These are phyloP conservation scores for Myocastor coypus DNA, from an alignment of 2,113 vertebrate genomes.

Conservation along the genomic window DNA sequence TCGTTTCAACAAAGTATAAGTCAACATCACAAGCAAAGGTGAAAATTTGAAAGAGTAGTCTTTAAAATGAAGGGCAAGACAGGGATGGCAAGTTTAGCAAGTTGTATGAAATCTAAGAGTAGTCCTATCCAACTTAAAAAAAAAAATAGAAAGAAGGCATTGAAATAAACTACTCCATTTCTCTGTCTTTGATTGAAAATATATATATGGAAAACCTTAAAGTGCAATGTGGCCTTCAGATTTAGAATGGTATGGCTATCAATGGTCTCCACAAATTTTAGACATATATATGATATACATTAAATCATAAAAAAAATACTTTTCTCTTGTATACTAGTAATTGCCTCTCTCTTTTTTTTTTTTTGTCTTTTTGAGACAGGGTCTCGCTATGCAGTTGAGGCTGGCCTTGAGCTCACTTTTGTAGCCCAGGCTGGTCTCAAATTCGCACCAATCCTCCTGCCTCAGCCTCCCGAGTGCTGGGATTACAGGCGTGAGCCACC, in stretches of 20 bases:
- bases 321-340: not conserved
- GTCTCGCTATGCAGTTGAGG: too few relatives aligned
- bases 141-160: not conserved
- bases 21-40: rapidly evolving
- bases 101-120: not conserved
- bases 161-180: not conserved
- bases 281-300: not conserved
- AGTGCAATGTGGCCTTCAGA: not conserved
- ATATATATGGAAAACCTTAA: not conserved
- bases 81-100: not conserved
- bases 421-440: too few relatives aligned
- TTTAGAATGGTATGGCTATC: not conserved
- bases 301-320: not conserved
- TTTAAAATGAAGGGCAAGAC: not conserved
- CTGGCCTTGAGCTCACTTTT: too few relatives aligned
- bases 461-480: too few relatives aligned
- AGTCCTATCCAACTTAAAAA: not conserved
- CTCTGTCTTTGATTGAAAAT: not conserved
- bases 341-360: too few relatives aligned
- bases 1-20: not conserved
- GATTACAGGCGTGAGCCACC: too few relatives aligned
- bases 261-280: not conserved
- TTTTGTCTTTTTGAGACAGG: too few relatives aligned
- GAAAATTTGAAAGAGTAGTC: not conserved
- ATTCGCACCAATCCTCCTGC: too few relatives aligned